A percentile compares a stretch with the other conserved stretches of the same genome.
These are phyloP conservation scores for Indri indri DNA, from an alignment of 2,113 vertebrate genomes.

Conservation along the genomic window DNA sequence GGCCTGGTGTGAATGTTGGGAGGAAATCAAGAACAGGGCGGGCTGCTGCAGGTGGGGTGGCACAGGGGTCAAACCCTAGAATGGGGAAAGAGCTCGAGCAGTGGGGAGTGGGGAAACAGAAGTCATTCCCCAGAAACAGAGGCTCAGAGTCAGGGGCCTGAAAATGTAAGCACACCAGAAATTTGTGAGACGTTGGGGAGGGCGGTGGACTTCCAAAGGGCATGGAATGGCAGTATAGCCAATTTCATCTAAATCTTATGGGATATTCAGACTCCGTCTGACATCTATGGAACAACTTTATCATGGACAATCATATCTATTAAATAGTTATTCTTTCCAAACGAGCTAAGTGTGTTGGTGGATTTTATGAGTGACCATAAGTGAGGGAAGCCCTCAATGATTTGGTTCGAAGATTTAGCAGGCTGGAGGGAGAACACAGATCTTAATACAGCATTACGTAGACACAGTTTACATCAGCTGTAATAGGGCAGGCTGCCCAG, in stretches of 20 bases:
- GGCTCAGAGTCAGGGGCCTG: neutral
- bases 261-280: neutral
- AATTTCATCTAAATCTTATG: neutral
- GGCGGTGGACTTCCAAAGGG: neutral
- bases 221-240: neutral
- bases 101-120: neutral
- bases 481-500: slow-evolving; percentile 6
- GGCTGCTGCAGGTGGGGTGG: neutral
- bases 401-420: neutral
- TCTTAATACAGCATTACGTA: neutral
- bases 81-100: no score
- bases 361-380: neutral
- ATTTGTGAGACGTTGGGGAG: neutral
- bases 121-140: neutral
- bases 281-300: neutral
- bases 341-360: neutral
- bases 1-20: neutral
- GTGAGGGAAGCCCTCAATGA: neutral
- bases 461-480: neutral
- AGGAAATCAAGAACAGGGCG: neutral
- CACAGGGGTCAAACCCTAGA: neutral
- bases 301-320: neutral
- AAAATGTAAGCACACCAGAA: neutral
- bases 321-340: neutral
- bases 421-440: neutral